These are phyloP conservation scores for Pocota personata DNA, from an alignment of 2,888 invertebrate species.

Conservation along the genomic window DNA sequence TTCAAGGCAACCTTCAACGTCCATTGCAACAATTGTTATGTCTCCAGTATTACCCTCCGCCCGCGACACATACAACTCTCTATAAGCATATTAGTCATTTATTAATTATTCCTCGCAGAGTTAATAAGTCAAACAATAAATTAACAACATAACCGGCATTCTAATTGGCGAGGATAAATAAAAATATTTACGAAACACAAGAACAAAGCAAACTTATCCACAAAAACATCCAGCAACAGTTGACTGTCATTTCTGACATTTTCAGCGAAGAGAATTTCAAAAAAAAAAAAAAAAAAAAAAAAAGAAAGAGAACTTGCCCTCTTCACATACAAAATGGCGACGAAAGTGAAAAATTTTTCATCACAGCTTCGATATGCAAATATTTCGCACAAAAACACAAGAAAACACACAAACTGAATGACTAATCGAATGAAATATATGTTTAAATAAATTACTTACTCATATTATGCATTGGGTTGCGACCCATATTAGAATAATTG, in stretches of 20 bases:
- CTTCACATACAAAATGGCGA: constrained; percentile 57
- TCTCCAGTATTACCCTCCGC: no score
- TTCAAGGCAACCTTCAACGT: no score
- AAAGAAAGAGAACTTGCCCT: constrained; percentile 12
- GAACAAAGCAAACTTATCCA: constrained; percentile 27
- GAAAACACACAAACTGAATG: constrained; percentile 53
- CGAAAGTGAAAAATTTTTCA: constrained; percentile 70
- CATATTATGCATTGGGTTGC: constrained; percentile 66
- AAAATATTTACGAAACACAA: constrained; percentile 61
- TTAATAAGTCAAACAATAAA: no score
- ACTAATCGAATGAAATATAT: not conserved
- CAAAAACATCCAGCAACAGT: constrained; percentile 36
- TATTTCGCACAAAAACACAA: not conserved
- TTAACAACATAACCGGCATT: constrained; percentile 19
- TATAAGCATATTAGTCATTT: no score
- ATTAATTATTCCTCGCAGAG: no score
- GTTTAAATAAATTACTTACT: constrained; percentile 43
- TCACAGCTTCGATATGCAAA: constrained; percentile 51
- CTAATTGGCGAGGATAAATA: constrained; percentile 15
- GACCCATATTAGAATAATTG: constrained; percentile 78
- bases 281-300: constrained; percentile 9
- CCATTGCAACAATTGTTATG: no score
- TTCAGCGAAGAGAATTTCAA: constrained; percentile 77
- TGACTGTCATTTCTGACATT: constrained; percentile 74
- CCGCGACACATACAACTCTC: no score